Evolutionary conservation across 2,113 vertebrate genomes (phyloP).

Genomic region (Tyrannus savana): DNA sequence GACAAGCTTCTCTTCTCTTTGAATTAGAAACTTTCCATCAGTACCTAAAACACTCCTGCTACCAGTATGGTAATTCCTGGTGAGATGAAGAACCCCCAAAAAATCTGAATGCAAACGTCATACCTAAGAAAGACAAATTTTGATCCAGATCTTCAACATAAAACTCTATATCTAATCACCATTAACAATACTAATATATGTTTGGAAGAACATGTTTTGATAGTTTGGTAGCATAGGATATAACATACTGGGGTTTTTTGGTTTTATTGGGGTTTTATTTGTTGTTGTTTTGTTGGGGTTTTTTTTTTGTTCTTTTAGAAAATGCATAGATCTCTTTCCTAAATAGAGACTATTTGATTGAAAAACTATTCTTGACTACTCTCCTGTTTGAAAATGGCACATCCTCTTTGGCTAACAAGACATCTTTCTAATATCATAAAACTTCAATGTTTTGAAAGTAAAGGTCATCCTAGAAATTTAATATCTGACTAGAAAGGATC

Average conservation of each 20-base stretch:
- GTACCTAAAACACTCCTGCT: background rate
- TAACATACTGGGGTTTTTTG: background rate
- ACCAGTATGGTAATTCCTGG: background rate
- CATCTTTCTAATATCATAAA: constrained; percentile 51
- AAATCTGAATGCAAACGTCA: background rate
- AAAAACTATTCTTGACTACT: constrained; percentile 33
- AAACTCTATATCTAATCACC: background rate
- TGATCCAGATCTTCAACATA: background rate
- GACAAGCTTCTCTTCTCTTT: background rate
- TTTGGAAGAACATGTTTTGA: background rate
- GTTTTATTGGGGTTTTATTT: background rate
- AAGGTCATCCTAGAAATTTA: constrained; percentile 69
- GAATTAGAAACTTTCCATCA: background rate
- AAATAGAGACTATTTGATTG: background rate
- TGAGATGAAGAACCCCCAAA: background rate
- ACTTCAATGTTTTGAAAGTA: constrained; percentile 43
- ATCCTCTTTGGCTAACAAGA: constrained; percentile 1
- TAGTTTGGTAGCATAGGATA: background rate
- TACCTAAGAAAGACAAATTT: background rate
- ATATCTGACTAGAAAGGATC: constrained; percentile 49
- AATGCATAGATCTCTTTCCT: background rate
- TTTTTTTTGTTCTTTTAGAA: background rate
- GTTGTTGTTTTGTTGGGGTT: background rate
- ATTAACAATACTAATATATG: background rate
- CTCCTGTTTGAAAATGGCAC: constrained; percentile 16